Evolutionary conservation across 2,113 vertebrate species (phyloP), one percentile per base, ranked within the genome.

Genomic region (Fukomys damarensis): DNA sequence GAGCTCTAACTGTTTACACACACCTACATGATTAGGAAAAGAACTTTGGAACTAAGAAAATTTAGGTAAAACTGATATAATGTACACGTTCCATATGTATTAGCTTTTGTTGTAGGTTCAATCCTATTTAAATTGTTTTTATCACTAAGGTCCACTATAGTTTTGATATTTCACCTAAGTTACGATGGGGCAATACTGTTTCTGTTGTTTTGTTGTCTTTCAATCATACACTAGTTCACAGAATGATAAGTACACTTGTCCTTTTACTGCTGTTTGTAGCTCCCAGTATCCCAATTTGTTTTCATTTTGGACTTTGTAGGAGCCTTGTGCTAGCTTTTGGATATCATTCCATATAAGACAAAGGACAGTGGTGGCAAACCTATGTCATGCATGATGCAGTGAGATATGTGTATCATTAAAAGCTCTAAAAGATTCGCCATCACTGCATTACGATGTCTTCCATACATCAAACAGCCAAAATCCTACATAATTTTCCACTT

Each of bases 11-110:
- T 89, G 86, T 77, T 91, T 32, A 22, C 61, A n/a, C 54, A 9
- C 11, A 66, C 26, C 46, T 88, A 0, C 85, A 35, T 85, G 32
- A 26, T 72, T 86, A 49, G 83, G 10, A 32, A 93, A 79, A 63
- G 70, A 83, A 2, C 24, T 70, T 96, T 91, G 38, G 63, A 91
- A 61, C 26, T 81, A 52, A 92, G 59, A 84, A 77, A 79, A 82
- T 77, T 93, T 80, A 38, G 61, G 22, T 61, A 38, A 83, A 95
- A 68, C 70, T 52, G 54, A 68, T 43, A 26, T 38, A 58, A 58
- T 10, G 12, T 56, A 32, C 2, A 81, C 94, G 22, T 74, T 90
- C 58, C 49, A 2, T 32, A 14, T 83, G 17, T 83, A 41, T 79
- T 93, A 63, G 14, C 38, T 86, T 89, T 80, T 70, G 58, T 46